Conservation (phyloP, 2,113 vertebrate species). For the Telmatochromis sp. region DNA sequence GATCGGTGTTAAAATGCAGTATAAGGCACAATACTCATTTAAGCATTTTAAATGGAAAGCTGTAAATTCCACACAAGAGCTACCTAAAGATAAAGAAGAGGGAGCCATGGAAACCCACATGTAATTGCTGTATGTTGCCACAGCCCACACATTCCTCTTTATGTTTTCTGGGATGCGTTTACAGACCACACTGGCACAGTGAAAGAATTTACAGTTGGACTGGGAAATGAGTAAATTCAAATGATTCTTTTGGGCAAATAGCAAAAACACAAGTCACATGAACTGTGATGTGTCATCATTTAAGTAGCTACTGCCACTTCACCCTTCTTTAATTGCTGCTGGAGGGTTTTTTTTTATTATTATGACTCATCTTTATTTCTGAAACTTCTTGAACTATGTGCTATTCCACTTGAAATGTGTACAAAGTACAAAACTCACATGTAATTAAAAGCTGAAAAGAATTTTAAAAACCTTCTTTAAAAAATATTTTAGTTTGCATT, state of each 20-base stretch:
- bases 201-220: background rate
- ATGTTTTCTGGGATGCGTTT: background rate
- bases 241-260: background rate
- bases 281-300: background rate
- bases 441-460: background rate
- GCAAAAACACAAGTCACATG: background rate
- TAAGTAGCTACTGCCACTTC: background rate
- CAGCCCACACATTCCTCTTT: background rate
- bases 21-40: background rate
- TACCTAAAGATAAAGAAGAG: conserved; percentile 17
- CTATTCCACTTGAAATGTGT: background rate
- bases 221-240: background rate
- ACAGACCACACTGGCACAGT: background rate
- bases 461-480: background rate
- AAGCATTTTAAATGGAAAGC: conserved; percentile 17
- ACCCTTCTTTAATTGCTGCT: background rate
- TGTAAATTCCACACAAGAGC: conserved; percentile 6
- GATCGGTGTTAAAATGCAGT: background rate
- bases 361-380: background rate
- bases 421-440: background rate
- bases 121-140: conserved; percentile 20
- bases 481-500: background rate
- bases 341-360: background rate
- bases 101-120: conserved; percentile 2
- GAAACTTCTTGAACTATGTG: background rate